Evolutionary conservation across 2,113 vertebrate species (phyloP), one percentile per base, ranked within the genome.

Genomic region (Calcarius ornatus): DNA sequence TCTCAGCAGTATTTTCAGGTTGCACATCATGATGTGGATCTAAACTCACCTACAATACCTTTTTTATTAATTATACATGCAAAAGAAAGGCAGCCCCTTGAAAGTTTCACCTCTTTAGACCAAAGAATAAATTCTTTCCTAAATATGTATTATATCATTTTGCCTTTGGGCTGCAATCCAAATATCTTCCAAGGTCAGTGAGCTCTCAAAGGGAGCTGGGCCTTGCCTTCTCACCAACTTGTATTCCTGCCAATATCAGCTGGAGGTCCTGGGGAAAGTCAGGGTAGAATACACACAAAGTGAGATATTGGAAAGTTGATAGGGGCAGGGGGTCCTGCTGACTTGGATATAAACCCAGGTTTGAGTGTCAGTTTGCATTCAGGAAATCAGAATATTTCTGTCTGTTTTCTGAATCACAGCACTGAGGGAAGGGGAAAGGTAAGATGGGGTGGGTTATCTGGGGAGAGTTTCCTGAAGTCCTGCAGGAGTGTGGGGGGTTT

Each of bases 51-150:
- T 59, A 17, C 35, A 33, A 20, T 15, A 57, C 14, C 12, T 17
- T 22, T 83, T 61, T 38, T n/a, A 51, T 83, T 73, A 81, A 63
- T 51, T 27, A 23, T 25, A 31, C 0, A 0, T 35, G 60, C 9
- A 42, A 73, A 47, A 56, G 72, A 75, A 71, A 71, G 27, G 64
- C 76, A 77, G 47, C 12, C 22, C 12, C 57, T 59, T 78, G 37
- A 88, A 93, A 86, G 75, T 53, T 71, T 83, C 42, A 71, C n/a
- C 69, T 48, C 60, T 95, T 96, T 35, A 54, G 43, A 71, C 60
- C 76, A 81, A 96, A 88, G 80, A 90, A 80, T 54, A 76, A 78
- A 96, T 94, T 97, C 94, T 92, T 95, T 94, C 92, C 92, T 90
- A 89, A 91, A 80, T 53, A 63, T 86, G 73, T 80, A 86, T 90